phyloP scores from a whole-genome alignment of 2,797 vertebrate species.

The Tinamus major region DNA sequence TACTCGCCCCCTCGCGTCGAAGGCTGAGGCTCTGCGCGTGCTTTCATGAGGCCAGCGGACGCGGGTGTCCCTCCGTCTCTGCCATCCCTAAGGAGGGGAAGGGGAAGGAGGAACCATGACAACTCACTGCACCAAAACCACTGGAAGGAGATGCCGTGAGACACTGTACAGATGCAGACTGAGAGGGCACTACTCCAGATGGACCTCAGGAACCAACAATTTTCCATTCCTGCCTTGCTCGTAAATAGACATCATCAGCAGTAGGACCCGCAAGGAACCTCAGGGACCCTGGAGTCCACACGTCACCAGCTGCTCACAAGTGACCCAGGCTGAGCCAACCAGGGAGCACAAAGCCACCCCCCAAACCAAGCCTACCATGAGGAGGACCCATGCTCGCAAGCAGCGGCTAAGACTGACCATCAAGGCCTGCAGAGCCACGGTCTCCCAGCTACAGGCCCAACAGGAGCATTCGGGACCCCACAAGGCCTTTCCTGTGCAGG shows the following conservation, averaged over 20 bases:
- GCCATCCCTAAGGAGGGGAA: neutral
- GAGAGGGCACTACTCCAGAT: neutral
- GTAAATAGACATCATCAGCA: neutral
- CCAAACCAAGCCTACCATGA: neutral
- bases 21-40: neutral
- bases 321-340: neutral
- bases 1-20: accelerated
- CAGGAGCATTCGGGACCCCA: neutral
- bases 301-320: neutral
- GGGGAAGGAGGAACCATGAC: no score
- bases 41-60: neutral
- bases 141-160: no score
- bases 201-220: no score
- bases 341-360: neutral
- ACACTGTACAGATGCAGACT: neutral
- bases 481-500: no score
- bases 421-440: neutral
- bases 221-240: no score
- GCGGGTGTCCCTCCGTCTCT: accelerated
- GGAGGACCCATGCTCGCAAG: neutral
- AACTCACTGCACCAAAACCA: no score
- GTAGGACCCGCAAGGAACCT: neutral
- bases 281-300: neutral
- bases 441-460: neutral
- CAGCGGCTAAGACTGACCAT: no score